Percentiles rank a stretch among this genome's conserved stretches.
Conservation (phyloP, 2,113 vertebrate species). For the Lepus europaeus region DNA sequence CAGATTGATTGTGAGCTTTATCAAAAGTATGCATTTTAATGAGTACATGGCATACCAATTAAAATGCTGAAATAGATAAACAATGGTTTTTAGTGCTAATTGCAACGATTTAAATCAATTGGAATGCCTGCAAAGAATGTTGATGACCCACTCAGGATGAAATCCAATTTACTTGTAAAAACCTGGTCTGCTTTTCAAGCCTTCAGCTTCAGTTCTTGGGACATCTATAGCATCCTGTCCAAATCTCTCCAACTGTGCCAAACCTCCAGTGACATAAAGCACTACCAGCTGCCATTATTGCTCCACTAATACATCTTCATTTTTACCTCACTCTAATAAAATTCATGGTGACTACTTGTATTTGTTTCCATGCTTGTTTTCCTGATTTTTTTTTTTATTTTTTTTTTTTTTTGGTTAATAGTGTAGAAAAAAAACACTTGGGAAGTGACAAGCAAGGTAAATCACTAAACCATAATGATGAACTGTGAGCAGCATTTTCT, state of each 20-base stretch:
- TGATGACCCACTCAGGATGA: conserved; percentile 6
- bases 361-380: background rate
- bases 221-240: background rate
- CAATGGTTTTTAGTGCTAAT: conserved; percentile 71
- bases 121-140: conserved; percentile 54
- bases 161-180: conserved; percentile 42
- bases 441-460: background rate
- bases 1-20: background rate
- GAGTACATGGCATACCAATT: background rate
- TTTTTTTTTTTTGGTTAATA: background rate
- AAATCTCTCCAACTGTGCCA: background rate
- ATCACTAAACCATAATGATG: background rate
- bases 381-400: background rate
- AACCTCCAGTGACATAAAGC: background rate
- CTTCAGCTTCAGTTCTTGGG: background rate
- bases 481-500: background rate
- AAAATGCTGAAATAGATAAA: conserved; percentile 66
- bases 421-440: background rate
- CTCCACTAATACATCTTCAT: background rate
- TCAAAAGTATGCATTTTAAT: conserved; percentile 21
- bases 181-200: background rate
- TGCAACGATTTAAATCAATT: conserved; percentile 75
- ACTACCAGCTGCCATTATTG: background rate
- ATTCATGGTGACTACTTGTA: background rate
- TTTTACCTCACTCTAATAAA: background rate